A percentile compares a stretch with the other conserved stretches of the same genome.
These are phyloP conservation scores for Epinotia demarniana DNA, from an alignment of 2,888 invertebrate genomes.

Conservation along the genomic window DNA sequence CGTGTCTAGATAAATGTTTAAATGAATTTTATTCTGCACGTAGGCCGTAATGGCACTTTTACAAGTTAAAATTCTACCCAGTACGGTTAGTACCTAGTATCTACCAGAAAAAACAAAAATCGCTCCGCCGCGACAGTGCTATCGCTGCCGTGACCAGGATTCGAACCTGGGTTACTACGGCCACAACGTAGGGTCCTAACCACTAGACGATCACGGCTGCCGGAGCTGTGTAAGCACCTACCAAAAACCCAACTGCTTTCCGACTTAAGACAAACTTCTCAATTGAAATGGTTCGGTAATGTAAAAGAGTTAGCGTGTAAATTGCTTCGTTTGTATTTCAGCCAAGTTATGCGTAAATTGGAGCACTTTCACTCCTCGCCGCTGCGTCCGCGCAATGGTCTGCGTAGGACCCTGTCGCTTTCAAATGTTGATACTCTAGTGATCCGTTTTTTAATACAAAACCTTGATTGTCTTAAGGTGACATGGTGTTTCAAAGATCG, in stretches of 20 bases:
- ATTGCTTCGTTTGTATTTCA: constrained; percentile 14
- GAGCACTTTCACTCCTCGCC: constrained; percentile 37
- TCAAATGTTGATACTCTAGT: neutral
- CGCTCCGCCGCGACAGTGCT: constrained; percentile 64
- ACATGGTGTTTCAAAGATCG: neutral
- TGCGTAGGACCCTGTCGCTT: constrained; percentile 3
- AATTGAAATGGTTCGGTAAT: constrained; percentile 20
- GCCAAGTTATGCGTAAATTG: constrained; percentile 28
- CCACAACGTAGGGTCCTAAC: constrained; percentile 90
- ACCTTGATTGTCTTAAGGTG: neutral
- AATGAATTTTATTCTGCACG: no score
- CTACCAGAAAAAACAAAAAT: constrained; percentile 51
- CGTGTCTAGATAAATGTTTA: no score
- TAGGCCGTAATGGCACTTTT: no score
- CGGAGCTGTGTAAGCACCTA: constrained; percentile 59
- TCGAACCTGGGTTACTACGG: constrained; percentile 85
- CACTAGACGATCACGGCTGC: constrained; percentile 89
- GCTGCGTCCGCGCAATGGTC: constrained; percentile 6
- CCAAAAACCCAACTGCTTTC: constrained; percentile 31
- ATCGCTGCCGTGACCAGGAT: constrained; percentile 72
- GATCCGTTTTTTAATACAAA: neutral
- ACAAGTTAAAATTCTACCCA: no score
- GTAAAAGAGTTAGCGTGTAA: constrained; percentile 2
- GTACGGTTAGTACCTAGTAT: no score
- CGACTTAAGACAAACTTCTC: neutral